Conservation (phyloP, 2,113 vertebrate genomes). For the Burhinus bistriatus region DNA sequence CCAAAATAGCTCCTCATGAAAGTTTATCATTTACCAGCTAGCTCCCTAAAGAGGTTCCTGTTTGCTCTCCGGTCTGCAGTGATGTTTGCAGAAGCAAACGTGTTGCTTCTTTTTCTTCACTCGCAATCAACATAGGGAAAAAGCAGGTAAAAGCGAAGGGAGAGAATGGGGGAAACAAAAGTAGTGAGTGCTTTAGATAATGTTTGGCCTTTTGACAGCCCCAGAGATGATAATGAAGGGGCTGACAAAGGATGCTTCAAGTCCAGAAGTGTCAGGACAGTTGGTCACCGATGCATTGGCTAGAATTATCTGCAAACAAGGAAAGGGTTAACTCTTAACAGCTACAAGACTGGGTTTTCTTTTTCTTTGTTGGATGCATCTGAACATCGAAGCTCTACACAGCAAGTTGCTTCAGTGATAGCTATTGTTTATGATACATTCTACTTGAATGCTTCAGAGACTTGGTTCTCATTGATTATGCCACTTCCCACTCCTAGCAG, state of each 20-base stretch:
- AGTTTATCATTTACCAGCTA: neutral
- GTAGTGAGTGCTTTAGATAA: neutral
- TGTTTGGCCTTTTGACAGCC: neutral
- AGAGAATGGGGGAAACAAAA: neutral
- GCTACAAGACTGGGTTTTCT: neutral
- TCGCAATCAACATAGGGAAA: neutral
- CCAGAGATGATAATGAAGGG: neutral
- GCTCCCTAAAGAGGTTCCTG: neutral
- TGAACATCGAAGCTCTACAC: neutral
- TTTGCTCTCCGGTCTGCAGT: neutral
- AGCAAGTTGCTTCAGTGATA: neutral
- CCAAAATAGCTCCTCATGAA: neutral
- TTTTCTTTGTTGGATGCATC: neutral
- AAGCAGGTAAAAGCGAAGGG: neutral
- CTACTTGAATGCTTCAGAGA: neutral
- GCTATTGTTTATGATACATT: neutral
- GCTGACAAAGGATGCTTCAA: neutral
- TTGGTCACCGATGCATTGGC: neutral
- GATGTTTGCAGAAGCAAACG: neutral
- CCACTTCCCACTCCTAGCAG: neutral
- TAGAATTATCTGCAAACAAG: neutral
- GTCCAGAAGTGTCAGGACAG: neutral
- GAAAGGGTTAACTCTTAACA: neutral
- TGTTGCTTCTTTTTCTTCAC: neutral
- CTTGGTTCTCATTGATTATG: neutral